Conservation (phyloP, 2,113 vertebrate species). For the Myrmophylax atrothorax region DNA sequence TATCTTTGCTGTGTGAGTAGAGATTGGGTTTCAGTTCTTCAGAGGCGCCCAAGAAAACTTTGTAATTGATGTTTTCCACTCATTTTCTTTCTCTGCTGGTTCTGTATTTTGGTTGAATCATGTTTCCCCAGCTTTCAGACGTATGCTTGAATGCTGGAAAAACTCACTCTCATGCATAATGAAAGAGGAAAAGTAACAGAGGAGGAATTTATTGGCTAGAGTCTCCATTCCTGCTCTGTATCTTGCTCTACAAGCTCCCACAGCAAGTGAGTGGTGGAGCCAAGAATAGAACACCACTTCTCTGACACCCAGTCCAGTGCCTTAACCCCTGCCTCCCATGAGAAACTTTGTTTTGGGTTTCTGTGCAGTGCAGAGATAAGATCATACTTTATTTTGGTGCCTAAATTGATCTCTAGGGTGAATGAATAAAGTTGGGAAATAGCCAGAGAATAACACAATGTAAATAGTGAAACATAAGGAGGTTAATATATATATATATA, state of each 20-base stretch:
- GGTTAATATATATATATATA: neutral
- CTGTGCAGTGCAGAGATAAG: constrained; percentile 37
- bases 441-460: constrained; percentile 42
- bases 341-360: constrained; percentile 39
- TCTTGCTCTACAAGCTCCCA: constrained; percentile 65
- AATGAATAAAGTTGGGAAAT: constrained; percentile 33
- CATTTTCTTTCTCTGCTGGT: constrained; percentile 20
- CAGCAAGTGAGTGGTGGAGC: constrained; percentile 61
- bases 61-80: constrained; percentile 42
- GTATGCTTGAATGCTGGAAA: neutral
- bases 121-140: constrained; percentile 32
- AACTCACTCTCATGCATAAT: constrained; percentile 51
- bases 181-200: constrained; percentile 56
- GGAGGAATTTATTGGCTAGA: constrained; percentile 64
- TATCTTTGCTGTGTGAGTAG: neutral
- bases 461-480: constrained; percentile 37
- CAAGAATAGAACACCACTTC: constrained; percentile 69
- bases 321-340: constrained; percentile 66
- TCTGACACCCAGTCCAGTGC: constrained; percentile 50
- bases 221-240: constrained; percentile 60
- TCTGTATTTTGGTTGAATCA: constrained; percentile 20
- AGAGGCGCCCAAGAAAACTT: neutral
- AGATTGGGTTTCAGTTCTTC: constrained; percentile 1
- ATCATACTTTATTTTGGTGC: constrained; percentile 62
- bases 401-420: constrained; percentile 58